Conservation (phyloP, 2,113 vertebrate genomes). For the Puntigrus tetrazona region DNA sequence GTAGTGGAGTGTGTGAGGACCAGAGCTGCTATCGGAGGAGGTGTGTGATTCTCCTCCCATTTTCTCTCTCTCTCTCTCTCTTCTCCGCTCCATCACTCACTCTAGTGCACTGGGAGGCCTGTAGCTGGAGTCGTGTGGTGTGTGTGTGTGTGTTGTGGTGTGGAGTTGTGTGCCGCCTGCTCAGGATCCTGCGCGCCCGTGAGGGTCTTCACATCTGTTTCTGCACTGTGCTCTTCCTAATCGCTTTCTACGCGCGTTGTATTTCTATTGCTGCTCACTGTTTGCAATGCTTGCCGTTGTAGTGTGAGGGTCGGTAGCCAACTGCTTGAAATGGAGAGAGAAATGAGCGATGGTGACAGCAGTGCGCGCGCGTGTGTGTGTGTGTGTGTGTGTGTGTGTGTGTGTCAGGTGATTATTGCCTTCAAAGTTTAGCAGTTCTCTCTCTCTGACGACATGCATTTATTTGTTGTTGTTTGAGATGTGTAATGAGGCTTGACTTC, state of each 20-base stretch:
- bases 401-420: not conserved
- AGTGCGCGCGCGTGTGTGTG: too few relatives aligned
- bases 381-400: not conserved
- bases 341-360: not conserved
- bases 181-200: not conserved
- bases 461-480: not conserved
- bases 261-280: not conserved
- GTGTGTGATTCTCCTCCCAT: constrained; percentile 16
- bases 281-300: not conserved
- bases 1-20: not conserved
- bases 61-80: not conserved
- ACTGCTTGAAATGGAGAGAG: not conserved
- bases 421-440: not conserved
- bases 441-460: not conserved
- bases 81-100: constrained; percentile 6
- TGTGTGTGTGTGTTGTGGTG: not conserved
- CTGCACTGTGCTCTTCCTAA: not conserved
- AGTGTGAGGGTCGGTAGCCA: not conserved
- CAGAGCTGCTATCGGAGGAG: not conserved
- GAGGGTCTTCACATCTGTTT: not conserved
- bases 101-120: not conserved
- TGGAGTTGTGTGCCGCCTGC: not conserved
- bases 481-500: not conserved
- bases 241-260: not conserved
- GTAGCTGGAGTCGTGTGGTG: not conserved